Conservation (phyloP, 2,113 vertebrate species). For the Potamarius usumacintae region DNA sequence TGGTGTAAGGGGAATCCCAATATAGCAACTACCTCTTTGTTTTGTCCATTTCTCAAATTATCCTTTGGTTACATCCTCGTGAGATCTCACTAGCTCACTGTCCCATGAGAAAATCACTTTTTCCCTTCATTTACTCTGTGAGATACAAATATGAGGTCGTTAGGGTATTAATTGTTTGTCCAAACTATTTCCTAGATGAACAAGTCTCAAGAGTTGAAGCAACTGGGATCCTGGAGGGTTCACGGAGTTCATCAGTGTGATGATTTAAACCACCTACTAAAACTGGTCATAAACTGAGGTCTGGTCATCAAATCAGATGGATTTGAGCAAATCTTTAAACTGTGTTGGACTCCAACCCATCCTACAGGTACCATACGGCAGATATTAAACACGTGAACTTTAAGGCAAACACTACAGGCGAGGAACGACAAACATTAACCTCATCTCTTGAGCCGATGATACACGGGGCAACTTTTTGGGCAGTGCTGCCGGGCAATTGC, state of each 20-base stretch:
- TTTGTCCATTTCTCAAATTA: neutral
- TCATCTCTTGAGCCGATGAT: too few species aligned
- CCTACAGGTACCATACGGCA: neutral
- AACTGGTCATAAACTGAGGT: neutral
- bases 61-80: neutral
- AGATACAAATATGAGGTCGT: neutral
- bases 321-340: neutral
- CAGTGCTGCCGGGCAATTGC: too few species aligned
- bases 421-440: too few species aligned
- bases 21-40: neutral
- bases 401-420: neutral
- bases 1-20: slow-evolving; percentile 17
- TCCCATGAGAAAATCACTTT: neutral
- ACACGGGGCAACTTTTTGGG: too few species aligned
- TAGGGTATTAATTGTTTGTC: neutral
- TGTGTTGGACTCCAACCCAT: neutral
- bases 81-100: neutral
- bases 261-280: neutral
- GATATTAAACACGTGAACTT: neutral
- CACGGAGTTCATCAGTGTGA: neutral
- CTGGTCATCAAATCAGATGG: neutral
- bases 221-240: neutral
- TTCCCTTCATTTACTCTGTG: neutral
- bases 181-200: neutral
- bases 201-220: neutral